Evolutionary conservation across 2,888 invertebrate species (phyloP).

Genomic region (Calephelis perditalis): DNA sequence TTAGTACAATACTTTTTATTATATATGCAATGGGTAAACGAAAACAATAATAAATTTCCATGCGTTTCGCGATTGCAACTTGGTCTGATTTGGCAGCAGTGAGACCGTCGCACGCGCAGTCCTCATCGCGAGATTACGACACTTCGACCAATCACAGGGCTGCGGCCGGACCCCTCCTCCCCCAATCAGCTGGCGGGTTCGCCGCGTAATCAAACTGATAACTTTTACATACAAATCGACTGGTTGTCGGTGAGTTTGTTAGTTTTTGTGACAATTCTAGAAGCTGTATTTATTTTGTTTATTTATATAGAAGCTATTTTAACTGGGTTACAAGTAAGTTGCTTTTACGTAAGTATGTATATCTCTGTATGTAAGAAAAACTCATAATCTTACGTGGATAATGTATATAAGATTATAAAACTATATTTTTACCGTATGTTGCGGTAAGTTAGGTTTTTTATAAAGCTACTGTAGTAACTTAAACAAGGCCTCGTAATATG

Average conservation of each 20-base stretch:
- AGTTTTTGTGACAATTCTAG: background rate
- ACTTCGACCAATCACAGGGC: slow-evolving; percentile 40
- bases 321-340: no score
- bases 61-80: slow-evolving; percentile 1
- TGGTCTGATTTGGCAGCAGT: slow-evolving; percentile 9
- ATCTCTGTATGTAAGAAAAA: no score
- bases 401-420: no score
- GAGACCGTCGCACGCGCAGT: slow-evolving; percentile 44
- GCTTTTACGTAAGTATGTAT: background rate
- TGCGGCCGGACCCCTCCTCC: slow-evolving; percentile 23
- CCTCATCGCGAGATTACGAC: slow-evolving; percentile 43
- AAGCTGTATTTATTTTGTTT: no score
- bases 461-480: no score
- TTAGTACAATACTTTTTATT: no score
- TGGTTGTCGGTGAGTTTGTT: slow-evolving; percentile 32
- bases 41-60: slow-evolving; percentile 6
- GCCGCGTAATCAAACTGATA: slow-evolving; percentile 47
- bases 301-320: no score
- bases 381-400: no score
- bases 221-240: slow-evolving; percentile 36
- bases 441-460: no score
- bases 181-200: slow-evolving; percentile 43
- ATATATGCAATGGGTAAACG: background rate
- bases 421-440: no score
- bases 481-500: no score